phyloP scores from a whole-genome alignment of 2,888 invertebrate genomes.

The Eupelmus urozonus region DNA sequence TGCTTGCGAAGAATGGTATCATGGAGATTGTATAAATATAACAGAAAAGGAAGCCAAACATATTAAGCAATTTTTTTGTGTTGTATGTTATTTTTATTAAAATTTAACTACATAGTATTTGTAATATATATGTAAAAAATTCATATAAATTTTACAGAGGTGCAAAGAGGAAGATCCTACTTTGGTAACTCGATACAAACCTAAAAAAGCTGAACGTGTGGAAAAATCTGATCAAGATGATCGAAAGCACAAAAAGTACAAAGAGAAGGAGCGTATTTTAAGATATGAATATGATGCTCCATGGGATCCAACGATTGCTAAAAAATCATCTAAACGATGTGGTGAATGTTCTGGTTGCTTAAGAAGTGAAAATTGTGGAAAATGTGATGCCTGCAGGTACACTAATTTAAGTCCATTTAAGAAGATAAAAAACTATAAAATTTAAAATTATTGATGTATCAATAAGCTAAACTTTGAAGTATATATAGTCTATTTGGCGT shows the following conservation, averaged over 20 bases:
- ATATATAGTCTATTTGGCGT: no score
- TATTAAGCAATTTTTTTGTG: conserved; percentile 96
- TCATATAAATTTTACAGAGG: conserved; percentile 74
- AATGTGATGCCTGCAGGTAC: conserved; percentile 84
- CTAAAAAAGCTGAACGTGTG: conserved; percentile 71
- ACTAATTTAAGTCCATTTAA: neutral
- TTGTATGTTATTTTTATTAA: conserved; percentile 74
- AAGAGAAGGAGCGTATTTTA: conserved; percentile 74
- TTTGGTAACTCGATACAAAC: conserved; percentile 78
- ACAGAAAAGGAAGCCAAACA: conserved; percentile 95
- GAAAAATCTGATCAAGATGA: conserved; percentile 70
- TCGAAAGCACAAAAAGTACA: conserved; percentile 71
- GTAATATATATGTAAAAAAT: no score
- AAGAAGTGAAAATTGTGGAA: conserved; percentile 84
- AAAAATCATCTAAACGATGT: conserved; percentile 80
- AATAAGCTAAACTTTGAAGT: no score
- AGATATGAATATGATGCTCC: conserved; percentile 72
- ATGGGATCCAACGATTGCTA: conserved; percentile 69
- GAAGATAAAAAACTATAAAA: neutral
- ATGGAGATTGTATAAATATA: conserved; percentile 97
- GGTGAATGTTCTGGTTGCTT: conserved; percentile 88
- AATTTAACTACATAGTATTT: no score
- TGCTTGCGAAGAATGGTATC: conserved; percentile 98
- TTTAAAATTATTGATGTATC: neutral
- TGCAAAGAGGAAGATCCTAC: conserved; percentile 91